Conservation (phyloP, 2,797 vertebrate species). For the Coendou prehensilis region DNA sequence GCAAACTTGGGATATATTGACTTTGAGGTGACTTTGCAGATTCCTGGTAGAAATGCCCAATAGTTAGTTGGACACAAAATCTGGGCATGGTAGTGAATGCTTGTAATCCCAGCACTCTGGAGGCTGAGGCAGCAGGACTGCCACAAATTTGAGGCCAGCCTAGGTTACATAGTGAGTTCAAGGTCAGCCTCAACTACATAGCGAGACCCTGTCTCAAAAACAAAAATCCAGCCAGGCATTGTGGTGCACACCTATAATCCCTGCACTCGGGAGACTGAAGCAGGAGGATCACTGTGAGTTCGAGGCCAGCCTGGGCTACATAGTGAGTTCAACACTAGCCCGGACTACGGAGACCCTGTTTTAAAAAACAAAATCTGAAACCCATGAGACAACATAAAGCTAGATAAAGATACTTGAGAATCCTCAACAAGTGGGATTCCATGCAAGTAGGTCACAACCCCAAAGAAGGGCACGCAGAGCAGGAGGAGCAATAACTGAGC, state of each 20-base stretch:
- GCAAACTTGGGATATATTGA: neutral
- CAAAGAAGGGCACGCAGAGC: neutral
- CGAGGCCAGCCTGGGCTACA: neutral
- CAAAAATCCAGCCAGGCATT: too few relatives aligned
- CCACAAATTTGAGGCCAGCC: neutral
- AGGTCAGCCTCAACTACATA: neutral
- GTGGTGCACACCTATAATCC: too few relatives aligned
- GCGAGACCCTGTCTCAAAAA: neutral
- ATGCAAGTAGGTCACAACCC: neutral
- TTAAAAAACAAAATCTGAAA: neutral
- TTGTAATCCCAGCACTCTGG: neutral
- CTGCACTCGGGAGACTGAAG: neutral
- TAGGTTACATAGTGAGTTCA: neutral
- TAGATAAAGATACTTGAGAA: constrained; percentile 3
- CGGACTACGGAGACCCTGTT: neutral
- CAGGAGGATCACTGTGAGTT: neutral
- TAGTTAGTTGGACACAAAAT: neutral
- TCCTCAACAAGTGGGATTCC: constrained; percentile 25
- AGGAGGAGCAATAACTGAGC: neutral
- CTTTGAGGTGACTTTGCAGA: neutral
- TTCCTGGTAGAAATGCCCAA: neutral
- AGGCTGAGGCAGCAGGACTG: neutral
- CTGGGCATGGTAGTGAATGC: neutral
- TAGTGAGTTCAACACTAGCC: neutral
- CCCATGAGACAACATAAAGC: neutral